A percentile compares a stretch with the other conserved stretches of the same genome.
phyloP scores from a whole-genome alignment of 2,797 vertebrate genomes.

The Intellagama lesueurii region DNA sequence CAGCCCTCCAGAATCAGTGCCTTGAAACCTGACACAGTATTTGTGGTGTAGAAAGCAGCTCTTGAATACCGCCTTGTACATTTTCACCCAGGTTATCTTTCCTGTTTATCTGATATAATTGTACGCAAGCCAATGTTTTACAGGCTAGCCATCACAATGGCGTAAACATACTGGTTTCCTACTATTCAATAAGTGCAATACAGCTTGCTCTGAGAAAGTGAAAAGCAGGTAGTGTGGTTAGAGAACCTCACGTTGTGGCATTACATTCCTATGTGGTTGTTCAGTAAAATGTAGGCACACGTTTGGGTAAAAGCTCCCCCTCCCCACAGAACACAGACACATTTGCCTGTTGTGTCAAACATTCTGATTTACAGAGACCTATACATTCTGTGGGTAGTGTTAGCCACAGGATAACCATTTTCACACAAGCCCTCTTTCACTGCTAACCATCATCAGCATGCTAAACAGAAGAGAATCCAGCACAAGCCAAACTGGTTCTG shows the following conservation, averaged over 20 bases:
- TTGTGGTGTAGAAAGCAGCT: conserved; percentile 44
- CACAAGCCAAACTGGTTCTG: not conserved
- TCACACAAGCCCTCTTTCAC: not conserved
- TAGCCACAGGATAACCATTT: not conserved
- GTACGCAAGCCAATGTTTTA: conserved; percentile 28
- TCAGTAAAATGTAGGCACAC: not conserved
- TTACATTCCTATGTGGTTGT: conserved; percentile 31
- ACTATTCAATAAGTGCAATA: conserved; percentile 51
- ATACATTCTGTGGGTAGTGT: not conserved
- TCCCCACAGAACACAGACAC: not conserved
- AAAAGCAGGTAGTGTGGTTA: conserved; percentile 54
- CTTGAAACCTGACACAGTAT: conserved; percentile 35
- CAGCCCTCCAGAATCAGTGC: conserved; percentile 2
- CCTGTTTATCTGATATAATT: conserved; percentile 71
- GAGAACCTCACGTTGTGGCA: conserved; percentile 23
- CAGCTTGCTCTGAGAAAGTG: conserved; percentile 50
- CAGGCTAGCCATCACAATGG: conserved; percentile 53
- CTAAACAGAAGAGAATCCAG: not conserved
- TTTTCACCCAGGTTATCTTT: conserved; percentile 74
- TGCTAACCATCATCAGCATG: not conserved
- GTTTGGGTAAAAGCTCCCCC: not conserved
- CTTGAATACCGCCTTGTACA: conserved; percentile 41
- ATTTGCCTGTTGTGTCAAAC: not conserved
- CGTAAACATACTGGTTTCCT: conserved; percentile 64
- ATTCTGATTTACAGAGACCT: not conserved